Evolutionary conservation across 2,888 invertebrate genomes (phyloP), one percentile per base, ranked within the genome.

Genomic region (Eucera pruinosa): DNA sequence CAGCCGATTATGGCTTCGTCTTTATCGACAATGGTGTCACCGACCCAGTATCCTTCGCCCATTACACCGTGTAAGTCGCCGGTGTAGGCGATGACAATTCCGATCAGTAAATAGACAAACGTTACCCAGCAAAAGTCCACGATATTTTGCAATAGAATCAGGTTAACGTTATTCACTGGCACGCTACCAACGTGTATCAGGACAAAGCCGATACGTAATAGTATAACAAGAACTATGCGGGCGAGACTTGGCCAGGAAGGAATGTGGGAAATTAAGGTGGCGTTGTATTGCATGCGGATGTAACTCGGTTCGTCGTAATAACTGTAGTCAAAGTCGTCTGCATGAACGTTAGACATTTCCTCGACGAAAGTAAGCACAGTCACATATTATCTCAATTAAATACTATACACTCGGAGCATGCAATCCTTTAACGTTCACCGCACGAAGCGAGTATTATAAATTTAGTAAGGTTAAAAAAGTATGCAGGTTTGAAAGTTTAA

Each of bases 141-240:
- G 18, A 91, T 79, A 74, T 93, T 93, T 15, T 92, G 90, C 2
- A 92, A 83, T 1, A 92, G 73, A 20, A 93, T 90, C 43, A 90
- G 81, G 62, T 91, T 92, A 0, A 91, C 89, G 72, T 92, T 91
- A 67, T 87, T 89, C 18, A 89, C 83, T 7, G 92, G 92, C 48
- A 92, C 88, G 64, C 89, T 90, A 27, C 92, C 92, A 11, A 92
- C 74, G 82, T 93, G 91, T 0, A 92, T 78, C 11, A 91, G 78
- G 4, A 91, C 80, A 55, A 89, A 90, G 52, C 92, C 92, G 20
- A 88, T 70, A 43, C 92, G 87, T n/a, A 91, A 69, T 2, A 92
- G 57, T 30, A 92, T 73, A 18, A 86, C 84, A 1, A 89, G 70
- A 4, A 80, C 23, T n/a, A 82, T 43, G n/a, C 87, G 87, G 6